Evolutionary conservation across 2,888 invertebrate species (phyloP).

Genomic region (Stenodema calcarata): DNA sequence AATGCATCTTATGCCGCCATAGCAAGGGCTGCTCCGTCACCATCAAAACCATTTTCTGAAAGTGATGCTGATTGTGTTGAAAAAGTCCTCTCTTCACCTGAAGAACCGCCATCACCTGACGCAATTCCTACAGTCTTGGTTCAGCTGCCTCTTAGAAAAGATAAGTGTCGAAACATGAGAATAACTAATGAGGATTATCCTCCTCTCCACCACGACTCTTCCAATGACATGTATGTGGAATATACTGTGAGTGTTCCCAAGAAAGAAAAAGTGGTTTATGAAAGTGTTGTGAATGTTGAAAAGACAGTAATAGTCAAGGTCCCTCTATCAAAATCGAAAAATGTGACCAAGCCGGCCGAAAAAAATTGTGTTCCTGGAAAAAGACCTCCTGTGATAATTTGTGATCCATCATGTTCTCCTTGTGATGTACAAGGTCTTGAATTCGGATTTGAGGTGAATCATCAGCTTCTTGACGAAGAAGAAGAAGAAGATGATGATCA

Average conservation of each 20-base stretch:
- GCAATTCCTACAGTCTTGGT: conserved; percentile 50
- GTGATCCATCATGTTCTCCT: conserved; percentile 63
- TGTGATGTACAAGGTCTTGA: conserved; percentile 62
- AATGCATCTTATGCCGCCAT: conserved; percentile 82
- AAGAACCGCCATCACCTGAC: conserved; percentile 40
- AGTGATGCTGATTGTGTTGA: conserved; percentile 7
- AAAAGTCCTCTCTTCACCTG: neutral
- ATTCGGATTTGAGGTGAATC: conserved; percentile 81
- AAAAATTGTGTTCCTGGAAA: conserved; percentile 48
- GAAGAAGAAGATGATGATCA: neutral
- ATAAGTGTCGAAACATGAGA: conserved; percentile 18
- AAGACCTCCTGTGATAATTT: conserved; percentile 77
- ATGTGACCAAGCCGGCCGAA: conserved; percentile 36
- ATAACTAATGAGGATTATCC: conserved; percentile 55
- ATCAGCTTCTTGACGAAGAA: conserved; percentile 67
- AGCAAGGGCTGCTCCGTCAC: conserved; percentile 65
- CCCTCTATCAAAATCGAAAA: conserved; percentile 48
- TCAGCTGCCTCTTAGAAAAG: conserved; percentile 50
- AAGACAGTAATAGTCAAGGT: conserved; percentile 54
- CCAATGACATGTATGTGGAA: conserved; percentile 54
- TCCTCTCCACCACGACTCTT: conserved; percentile 47
- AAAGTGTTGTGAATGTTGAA: conserved; percentile 52
- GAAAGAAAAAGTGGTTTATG: conserved; percentile 39
- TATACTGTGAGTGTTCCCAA: conserved; percentile 53
- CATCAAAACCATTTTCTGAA: conserved; percentile 44